A percentile compares a stretch with the other conserved stretches of the same genome.
These are phyloP conservation scores for Collichthys lucidus DNA, from an alignment of 2,113 vertebrate genomes.

Conservation along the genomic window DNA sequence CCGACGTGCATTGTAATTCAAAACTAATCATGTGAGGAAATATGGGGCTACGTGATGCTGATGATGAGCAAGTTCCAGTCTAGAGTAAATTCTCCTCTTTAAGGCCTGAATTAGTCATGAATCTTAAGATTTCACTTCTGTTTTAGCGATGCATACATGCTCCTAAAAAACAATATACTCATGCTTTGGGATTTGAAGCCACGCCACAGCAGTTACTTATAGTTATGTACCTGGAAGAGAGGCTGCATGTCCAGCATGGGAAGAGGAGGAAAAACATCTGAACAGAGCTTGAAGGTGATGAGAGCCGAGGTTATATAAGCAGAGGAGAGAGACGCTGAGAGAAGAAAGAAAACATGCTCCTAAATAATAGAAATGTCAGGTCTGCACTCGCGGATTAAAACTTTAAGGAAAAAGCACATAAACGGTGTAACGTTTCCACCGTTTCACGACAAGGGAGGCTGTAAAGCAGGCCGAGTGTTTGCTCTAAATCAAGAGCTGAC, in stretches of 20 bases:
- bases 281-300: slow-evolving; percentile 49
- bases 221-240: slow-evolving; percentile 48
- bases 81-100: slow-evolving; percentile 20
- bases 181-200: slow-evolving; percentile 39
- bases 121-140: slow-evolving; percentile 29
- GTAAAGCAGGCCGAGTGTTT: slow-evolving; percentile 12
- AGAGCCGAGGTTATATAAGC: slow-evolving; percentile 50
- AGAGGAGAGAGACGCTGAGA: neutral
- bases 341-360: neutral
- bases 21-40: slow-evolving; percentile 44
- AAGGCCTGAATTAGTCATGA: slow-evolving; percentile 2
- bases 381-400: slow-evolving; percentile 17
- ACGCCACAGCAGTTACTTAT: slow-evolving; percentile 19
- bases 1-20: neutral
- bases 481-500: slow-evolving; percentile 52
- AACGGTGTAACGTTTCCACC: slow-evolving; percentile 27
- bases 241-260: slow-evolving; percentile 31
- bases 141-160: neutral
- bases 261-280: neutral
- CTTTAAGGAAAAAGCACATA: slow-evolving; percentile 39
- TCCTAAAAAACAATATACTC: slow-evolving; percentile 42
- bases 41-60: neutral
- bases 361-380: slow-evolving; percentile 12
- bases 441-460: slow-evolving; percentile 10
- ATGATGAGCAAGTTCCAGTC: neutral